Base-by-base conservation (phyloP, 1,140 invertebrate species). In the Hestina assimilis region DNA sequence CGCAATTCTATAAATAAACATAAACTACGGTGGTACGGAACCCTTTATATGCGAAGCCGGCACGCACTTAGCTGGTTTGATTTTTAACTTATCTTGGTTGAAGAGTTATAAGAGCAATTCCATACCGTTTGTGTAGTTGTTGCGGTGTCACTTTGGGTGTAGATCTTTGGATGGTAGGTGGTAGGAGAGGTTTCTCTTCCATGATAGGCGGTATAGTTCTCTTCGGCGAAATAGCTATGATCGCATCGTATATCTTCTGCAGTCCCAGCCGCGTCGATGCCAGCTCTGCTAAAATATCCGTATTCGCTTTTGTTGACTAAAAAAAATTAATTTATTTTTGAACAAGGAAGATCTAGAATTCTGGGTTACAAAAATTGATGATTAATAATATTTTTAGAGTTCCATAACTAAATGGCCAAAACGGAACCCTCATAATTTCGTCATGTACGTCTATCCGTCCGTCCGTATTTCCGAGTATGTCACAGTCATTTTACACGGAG, bases 271-370 rank as follows among this genome's bases (percentile, higher is more conserved):
- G 89, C 1, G 92, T 74, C 2, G 84, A 75, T 4, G 77, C 54
- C 65, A 89, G 33, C 11, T 81, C 75, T 6, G 75, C 79, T 7
- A 89, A 65, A 14, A 77, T 73, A 12, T 91, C 90, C 3, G 80
- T 83, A 63, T 91, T 93, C 56, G 90, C 90, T 71, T 93, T 92
- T 12, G 91, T 81, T 3, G 90, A 89, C 90, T 90, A 77, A 64
- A 48, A 41, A 23, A 28, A 42, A 46, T 28, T 40, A 9, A 19
- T 41, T n/a, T n/a, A 23, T 42, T 5, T n/a, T 11, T n/a, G 21
- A 3, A 9, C 0, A 42, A 6, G 3, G 7, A 23, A 3, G 24
- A 23, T 12, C 23, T 23, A 21, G 20, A n/a, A n/a, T n/a, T n/a
- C n/a, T n/a, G n/a, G n/a, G n/a, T n/a, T n/a, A n/a, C n/a, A n/a